Base-by-base conservation (phyloP, 2,888 invertebrate species). In the Latheticus oryzae region DNA sequence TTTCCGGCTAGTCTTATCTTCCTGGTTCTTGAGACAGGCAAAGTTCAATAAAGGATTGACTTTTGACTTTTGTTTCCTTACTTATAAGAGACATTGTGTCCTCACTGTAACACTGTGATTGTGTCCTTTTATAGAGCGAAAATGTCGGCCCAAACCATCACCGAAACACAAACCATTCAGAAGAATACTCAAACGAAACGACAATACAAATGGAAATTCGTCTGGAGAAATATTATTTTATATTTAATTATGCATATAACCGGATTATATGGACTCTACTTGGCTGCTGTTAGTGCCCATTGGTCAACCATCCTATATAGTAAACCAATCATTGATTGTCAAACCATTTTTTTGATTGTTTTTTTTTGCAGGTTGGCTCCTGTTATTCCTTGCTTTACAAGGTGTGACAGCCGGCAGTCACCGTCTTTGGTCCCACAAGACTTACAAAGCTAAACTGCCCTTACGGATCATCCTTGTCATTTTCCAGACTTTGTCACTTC, bases 151-250 rank as follows among this genome's bases (percentile, higher is more conserved):
- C 28, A 28, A 3, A 42, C 28, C 28, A 42, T 28, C 16, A 42
- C 42, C 8, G 26, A 24, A 15, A 42, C 42, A 1, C 26, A 42
- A 11, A 42, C 42, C n/a, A 5, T 15, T 5, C 26, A 37, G 9
- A n/a, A 2, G 3, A n/a, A 42, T 24, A 11, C 13, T 8, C 19
- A 12, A 11, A 12, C 1, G 15, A 21, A 2, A 12, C 11, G 7
- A 13, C 16, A 33, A 13, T 51, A 51, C 40, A 7, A 51, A 28
- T 51, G 51, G 51, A 24, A 28, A 8, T 17, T 30, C 13, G 15
- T 51, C 4, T 51, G 51, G 51, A 38, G 51, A 16, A 51, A 51
- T 16, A 40, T 51, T 11, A 38, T 40, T 16, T 15, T 51, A 12
- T 51, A 51, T 15, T 28, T 40, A 1, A 28, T 51, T 3, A 51